Conservation (phyloP, 2,888 invertebrate genomes). For the Operophtera brumata region DNA sequence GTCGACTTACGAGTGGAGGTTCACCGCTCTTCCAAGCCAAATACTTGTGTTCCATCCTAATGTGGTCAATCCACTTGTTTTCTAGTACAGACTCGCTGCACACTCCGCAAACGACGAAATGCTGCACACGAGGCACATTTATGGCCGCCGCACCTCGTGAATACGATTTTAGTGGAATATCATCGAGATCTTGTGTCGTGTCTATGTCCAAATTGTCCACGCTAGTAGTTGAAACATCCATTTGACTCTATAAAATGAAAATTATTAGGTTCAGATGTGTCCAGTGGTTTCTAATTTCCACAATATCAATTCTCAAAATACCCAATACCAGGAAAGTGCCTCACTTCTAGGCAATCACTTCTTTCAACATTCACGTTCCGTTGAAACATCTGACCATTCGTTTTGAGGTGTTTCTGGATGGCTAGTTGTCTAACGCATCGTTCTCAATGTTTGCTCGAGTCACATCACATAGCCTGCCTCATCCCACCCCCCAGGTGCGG, state of each 20-base stretch:
- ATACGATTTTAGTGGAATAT: neutral
- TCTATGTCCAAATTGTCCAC: neutral
- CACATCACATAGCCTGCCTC: too few species aligned
- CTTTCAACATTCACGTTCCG: neutral
- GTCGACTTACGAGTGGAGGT: constrained; percentile 60
- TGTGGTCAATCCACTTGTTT: constrained; percentile 48
- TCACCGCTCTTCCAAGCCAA: constrained; percentile 55
- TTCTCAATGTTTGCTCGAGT: too few species aligned
- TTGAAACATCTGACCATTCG: neutral
- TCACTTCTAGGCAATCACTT: neutral
- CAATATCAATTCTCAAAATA: too few species aligned
- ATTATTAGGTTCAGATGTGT: neutral
- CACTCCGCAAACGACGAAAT: constrained; percentile 39
- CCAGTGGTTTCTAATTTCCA: neutral
- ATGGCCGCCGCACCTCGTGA: neutral
- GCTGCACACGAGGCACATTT: neutral
- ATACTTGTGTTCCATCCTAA: constrained; percentile 49
- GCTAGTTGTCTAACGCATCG: neutral
- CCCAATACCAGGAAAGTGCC: too few species aligned
- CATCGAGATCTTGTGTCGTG: neutral
- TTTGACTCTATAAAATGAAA: constrained; percentile 3
- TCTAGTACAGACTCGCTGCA: constrained; percentile 36
- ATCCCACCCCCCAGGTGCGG: too few species aligned
- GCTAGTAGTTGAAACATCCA: neutral
- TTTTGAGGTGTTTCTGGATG: too few species aligned